Conservation (phyloP, 1,140 invertebrate species). For the Apis laboriosa region DNA sequence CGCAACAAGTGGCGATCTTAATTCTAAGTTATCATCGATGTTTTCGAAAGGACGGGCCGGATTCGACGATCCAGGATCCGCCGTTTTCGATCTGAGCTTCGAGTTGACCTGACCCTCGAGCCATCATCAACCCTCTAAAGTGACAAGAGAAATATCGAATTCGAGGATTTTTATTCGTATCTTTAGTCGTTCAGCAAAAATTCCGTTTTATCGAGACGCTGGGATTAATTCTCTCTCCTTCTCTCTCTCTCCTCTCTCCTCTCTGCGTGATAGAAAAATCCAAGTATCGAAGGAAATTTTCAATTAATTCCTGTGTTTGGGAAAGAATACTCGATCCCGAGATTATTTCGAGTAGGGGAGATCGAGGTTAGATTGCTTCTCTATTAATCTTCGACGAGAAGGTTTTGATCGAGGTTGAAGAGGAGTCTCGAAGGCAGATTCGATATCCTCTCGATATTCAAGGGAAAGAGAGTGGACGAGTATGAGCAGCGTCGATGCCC, state of each 20-base stretch:
- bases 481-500: constrained; percentile 28
- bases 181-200: neutral
- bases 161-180: neutral
- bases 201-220: neutral
- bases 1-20: constrained; percentile 69
- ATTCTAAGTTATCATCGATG: constrained; percentile 52
- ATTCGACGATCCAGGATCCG: constrained; percentile 55
- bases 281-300: neutral
- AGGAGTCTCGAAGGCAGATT: constrained; percentile 9
- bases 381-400: neutral
- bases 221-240: neutral
- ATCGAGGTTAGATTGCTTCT: neutral
- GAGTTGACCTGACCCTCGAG: neutral
- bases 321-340: neutral
- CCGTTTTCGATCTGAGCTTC: constrained; percentile 16
- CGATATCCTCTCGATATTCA: constrained; percentile 5
- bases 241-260: too few relatives aligned
- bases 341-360: neutral
- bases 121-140: too few relatives aligned
- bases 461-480: neutral
- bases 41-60: constrained; percentile 29
- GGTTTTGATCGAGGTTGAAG: neutral
- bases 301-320: neutral
- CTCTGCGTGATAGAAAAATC: too few relatives aligned
- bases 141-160: neutral